phyloP scores from a whole-genome alignment of 2,888 invertebrate genomes.

The Drosophila incognita region DNA sequence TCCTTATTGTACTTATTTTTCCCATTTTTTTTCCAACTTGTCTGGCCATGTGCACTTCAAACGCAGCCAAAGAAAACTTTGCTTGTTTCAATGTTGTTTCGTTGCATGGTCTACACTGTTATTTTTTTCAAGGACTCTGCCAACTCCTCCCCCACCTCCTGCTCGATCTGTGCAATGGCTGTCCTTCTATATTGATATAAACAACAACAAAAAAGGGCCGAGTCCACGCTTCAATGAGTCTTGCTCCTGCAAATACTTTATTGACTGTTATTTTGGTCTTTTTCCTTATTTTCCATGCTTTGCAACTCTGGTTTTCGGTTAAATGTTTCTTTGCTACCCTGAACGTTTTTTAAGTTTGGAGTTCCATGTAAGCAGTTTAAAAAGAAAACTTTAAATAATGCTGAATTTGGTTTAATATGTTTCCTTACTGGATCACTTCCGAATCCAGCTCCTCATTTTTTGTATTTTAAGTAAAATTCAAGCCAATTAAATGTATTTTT shows the following conservation, averaged over 20 bases:
- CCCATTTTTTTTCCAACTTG: neutral
- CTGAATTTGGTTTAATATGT: neutral
- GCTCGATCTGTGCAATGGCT: neutral
- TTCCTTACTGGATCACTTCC: neutral
- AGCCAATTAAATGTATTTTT: neutral
- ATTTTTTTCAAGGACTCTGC: slow-evolving; percentile 18
- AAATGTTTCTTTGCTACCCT: neutral
- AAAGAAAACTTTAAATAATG: neutral
- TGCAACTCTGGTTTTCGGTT: slow-evolving; percentile 6
- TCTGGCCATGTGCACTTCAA: slow-evolving; percentile 65
- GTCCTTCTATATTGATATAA: slow-evolving; percentile 53
- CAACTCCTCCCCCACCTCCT: neutral
- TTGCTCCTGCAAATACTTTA: slow-evolving; percentile 74
- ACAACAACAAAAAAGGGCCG: slow-evolving; percentile 14
- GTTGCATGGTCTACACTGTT: slow-evolving; percentile 44
- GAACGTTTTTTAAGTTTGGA: neutral
- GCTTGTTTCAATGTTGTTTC: slow-evolving; percentile 59
- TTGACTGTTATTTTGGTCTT: slow-evolving; percentile 70
- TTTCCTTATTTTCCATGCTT: slow-evolving; percentile 32
- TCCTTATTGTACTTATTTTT: slow-evolving; percentile 8
- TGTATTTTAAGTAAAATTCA: no score
- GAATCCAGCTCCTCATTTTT: neutral
- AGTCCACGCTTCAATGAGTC: slow-evolving; percentile 67
- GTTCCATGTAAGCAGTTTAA: neutral
- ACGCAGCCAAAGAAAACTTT: slow-evolving; percentile 49